Evolutionary conservation across 2,113 vertebrate species (phyloP).

Genomic region (Scalopus aquaticus): DNA sequence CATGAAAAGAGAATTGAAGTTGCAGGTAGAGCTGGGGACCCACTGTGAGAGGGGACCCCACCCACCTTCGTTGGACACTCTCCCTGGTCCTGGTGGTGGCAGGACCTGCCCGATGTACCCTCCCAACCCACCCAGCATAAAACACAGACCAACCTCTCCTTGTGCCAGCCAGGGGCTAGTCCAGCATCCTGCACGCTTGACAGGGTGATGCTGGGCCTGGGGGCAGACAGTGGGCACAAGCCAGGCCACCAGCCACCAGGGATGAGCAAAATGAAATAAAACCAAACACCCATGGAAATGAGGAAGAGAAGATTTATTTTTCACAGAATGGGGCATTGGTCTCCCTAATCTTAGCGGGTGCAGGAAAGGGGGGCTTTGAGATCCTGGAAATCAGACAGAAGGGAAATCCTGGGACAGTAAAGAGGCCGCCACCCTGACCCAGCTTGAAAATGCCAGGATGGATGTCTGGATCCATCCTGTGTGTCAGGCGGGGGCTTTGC

Average conservation of each 20-base stretch:
- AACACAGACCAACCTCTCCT: too few species aligned
- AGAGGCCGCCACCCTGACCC: neutral
- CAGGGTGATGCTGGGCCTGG: too few species aligned
- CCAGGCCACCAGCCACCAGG: too few species aligned
- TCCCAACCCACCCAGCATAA: too few species aligned
- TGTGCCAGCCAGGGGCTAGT: too few species aligned
- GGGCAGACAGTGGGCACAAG: too few species aligned
- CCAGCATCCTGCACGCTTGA: too few species aligned
- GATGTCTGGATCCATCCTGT: rapidly evolving
- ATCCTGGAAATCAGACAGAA: too few species aligned
- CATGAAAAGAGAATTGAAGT: neutral
- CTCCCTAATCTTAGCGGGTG: neutral
- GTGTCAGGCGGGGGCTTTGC: rapidly evolving
- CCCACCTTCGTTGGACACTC: neutral
- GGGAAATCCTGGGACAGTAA: rapidly evolving
- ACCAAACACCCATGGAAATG: too few species aligned
- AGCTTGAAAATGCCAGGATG: neutral
- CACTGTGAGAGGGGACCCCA: neutral
- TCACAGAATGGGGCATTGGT: too few species aligned
- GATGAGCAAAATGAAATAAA: too few species aligned
- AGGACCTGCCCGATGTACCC: neutral
- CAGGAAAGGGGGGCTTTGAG: rapidly evolving
- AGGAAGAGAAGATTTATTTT: conserved; percentile 15
- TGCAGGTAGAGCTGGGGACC: neutral
- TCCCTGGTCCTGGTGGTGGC: neutral